These are phyloP conservation scores for Syngnathus rostellatus DNA, from an alignment of 2,797 vertebrate genomes.

Conservation along the genomic window DNA sequence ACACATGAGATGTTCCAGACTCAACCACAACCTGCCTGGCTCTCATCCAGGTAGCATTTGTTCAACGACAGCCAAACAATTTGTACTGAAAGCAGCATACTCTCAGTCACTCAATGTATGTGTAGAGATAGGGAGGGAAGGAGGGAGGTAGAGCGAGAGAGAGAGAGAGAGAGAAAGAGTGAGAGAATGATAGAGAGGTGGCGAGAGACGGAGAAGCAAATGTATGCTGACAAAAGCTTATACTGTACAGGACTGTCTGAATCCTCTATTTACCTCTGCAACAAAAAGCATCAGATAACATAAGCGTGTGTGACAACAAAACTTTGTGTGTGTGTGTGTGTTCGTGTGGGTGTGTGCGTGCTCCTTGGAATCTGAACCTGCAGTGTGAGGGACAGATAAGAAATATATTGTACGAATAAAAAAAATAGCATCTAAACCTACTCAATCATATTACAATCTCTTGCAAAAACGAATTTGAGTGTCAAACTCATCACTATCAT, in stretches of 20 bases:
- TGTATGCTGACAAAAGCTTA: conserved; percentile 30
- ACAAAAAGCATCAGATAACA: conserved; percentile 43
- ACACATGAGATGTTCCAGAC: conserved; percentile 64
- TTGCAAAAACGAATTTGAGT: too few relatives aligned
- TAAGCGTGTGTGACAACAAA: conserved; percentile 1
- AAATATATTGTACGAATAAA: background rate
- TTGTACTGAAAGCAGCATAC: conserved; percentile 51
- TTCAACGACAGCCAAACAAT: conserved; percentile 50
- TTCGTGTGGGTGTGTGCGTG: background rate
- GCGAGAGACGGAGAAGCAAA: background rate
- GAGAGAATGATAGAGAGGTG: background rate
- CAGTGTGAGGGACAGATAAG: conserved; percentile 28
- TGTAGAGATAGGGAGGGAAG: background rate
- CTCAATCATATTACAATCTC: too few relatives aligned
- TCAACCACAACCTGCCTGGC: conserved; percentile 55
- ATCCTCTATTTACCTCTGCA: conserved; percentile 29
- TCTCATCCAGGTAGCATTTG: conserved; percentile 49
- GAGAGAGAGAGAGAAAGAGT: background rate
- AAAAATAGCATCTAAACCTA: background rate
- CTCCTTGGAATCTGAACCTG: conserved; percentile 6
- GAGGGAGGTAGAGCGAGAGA: too few relatives aligned
- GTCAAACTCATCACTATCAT: too few relatives aligned
- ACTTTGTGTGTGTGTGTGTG: background rate
- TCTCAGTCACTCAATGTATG: conserved; percentile 18
- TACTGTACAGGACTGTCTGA: conserved; percentile 20